Evolutionary conservation across 1,140 invertebrate species (phyloP), one percentile per base, ranked within the genome.

Genomic region (Diachasma alloeum): DNA sequence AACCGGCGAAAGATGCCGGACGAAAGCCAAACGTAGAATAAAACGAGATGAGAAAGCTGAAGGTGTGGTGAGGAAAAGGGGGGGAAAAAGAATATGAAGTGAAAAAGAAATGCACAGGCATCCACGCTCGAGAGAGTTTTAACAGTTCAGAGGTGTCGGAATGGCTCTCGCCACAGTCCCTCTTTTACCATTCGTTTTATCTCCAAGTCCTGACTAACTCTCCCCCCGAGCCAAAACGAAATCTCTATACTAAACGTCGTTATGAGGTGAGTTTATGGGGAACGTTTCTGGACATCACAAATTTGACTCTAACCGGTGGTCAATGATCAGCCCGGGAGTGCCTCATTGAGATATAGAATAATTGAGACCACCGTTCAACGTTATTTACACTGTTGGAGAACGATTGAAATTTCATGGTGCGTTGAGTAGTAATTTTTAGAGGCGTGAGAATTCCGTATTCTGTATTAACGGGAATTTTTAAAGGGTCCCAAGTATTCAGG

Each of bases 1-100:
- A 87, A 86, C 84, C 81, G 42, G 70, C 46, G 46, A 76, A 79
- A 73, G 42, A 85, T 84, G 63, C 59, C 59, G 39, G 37, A 63
- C 71, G 72, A 71, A 74, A 53, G 44, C 71, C 56, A 67, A 72
- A 48, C 72, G 72, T 63, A 17, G 56, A 67, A 66, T 72, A 66
- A 77, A 77, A 77, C 70, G 39, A 74, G 48, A 42, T 59, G 56
- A 78, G 42, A 69, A 59, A 31, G 22, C 36, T 39, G 69, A 36
- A 17, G 56, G 69, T 48, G 46, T 26, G 71, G 48, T 26, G 24
- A 66, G 37, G 37, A 37, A 19, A 71, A 67, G 26, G 36, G 37
- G 71, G 44, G 44, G 56, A 78, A 36, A 74, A 70, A 37, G 56
- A 75, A 78, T 67, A 74, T 63, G 39, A 36, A 74, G 69, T n/a